phyloP scores from a whole-genome alignment of 2,888 invertebrate genomes.

The Drosophila limbata region DNA sequence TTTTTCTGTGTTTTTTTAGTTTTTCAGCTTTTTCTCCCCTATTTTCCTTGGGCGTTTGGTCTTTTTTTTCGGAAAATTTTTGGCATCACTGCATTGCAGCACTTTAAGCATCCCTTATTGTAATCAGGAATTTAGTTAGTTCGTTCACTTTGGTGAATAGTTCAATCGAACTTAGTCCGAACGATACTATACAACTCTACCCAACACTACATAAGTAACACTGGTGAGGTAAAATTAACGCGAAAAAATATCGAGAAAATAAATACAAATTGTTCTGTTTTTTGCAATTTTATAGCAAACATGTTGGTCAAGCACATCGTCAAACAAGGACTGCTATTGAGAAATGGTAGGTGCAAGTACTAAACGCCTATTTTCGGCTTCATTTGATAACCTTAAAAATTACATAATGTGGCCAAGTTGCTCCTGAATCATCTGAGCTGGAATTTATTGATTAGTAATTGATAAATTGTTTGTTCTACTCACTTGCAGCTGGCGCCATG shows the following conservation, averaged over 20 bases:
- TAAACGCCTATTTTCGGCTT: constrained; percentile 4
- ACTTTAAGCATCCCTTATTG: too few relatives aligned
- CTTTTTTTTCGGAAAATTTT: too few relatives aligned
- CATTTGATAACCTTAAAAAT: constrained; percentile 77
- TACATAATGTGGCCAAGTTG: constrained; percentile 78
- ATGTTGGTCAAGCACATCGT: constrained; percentile 84
- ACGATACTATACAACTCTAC: too few relatives aligned
- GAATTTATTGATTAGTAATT: constrained; percentile 8
- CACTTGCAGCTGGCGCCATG: constrained; percentile 75
- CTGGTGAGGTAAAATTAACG: constrained; percentile 53
- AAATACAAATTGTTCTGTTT: constrained; percentile 23
- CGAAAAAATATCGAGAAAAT: constrained; percentile 35
- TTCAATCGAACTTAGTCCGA: too few relatives aligned
- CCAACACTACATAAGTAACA: constrained; percentile 18
- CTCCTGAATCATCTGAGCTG: constrained; percentile 15
- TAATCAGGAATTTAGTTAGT: too few relatives aligned
- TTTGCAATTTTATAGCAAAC: constrained; percentile 50
- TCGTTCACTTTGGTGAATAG: too few relatives aligned
- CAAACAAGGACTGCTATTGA: constrained; percentile 80
- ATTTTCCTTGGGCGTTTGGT: too few relatives aligned
- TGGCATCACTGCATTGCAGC: too few relatives aligned
- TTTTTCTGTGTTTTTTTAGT: too few relatives aligned
- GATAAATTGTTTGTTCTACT: background rate
- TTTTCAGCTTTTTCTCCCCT: too few relatives aligned
- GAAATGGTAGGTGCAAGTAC: constrained; percentile 74